These are phyloP conservation scores for Molanna angustata DNA, from an alignment of 2,888 invertebrate species.

Conservation along the genomic window DNA sequence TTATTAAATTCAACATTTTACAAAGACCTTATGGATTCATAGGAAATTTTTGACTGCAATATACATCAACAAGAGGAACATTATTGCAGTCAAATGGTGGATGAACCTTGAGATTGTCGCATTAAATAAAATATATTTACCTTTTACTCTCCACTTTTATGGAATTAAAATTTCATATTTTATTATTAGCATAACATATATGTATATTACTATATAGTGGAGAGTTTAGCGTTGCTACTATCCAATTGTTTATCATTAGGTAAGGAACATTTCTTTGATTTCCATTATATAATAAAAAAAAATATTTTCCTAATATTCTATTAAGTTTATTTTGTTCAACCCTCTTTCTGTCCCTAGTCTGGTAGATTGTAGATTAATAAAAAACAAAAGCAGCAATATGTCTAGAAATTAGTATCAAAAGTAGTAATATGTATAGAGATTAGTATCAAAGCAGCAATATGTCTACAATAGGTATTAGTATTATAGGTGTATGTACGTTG, in stretches of 20 bases:
- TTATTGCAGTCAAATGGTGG: background rate
- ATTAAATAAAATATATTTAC: background rate
- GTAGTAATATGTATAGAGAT: no score
- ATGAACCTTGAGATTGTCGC: background rate
- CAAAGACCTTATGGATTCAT: constrained; percentile 1
- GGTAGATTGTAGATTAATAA: background rate
- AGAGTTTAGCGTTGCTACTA: no score
- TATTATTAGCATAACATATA: background rate
- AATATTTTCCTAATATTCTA: background rate
- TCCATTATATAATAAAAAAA: background rate
- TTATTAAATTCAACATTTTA: constrained; percentile 2
- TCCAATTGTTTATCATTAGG: no score
- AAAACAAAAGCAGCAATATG: constrained; percentile 1
- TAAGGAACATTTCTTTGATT: background rate
- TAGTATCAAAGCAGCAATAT: no score
- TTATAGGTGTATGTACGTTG: no score
- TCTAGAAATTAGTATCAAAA: constrained; percentile 1
- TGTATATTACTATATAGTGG: background rate
- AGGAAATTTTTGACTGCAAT: constrained; percentile 4
- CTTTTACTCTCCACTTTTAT: background rate
- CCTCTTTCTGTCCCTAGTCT: background rate
- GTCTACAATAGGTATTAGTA: no score
- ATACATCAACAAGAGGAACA: background rate
- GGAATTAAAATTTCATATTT: background rate
- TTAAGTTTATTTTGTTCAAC: background rate